Evolutionary conservation across 2,113 vertebrate species (phyloP), one percentile per base, ranked within the genome.

Genomic region (Eubucco bourcierii): DNA sequence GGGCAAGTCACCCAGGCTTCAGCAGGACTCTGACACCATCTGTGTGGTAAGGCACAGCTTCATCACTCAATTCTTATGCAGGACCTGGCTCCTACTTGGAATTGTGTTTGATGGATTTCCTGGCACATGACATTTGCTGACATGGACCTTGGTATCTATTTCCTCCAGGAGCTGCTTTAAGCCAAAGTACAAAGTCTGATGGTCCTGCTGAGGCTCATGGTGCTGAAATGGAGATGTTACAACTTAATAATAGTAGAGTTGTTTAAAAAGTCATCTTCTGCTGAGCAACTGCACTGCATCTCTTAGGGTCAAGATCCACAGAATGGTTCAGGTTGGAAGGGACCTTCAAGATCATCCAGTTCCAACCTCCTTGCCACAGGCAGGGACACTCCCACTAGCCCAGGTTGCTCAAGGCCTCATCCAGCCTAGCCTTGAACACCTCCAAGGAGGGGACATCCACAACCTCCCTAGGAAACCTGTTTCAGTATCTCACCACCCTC

Each of bases 1-100:
- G 0, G 5, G 56, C 47, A 29, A 52, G 52, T 0, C 29, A 15
- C 2, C 10, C 34, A 2, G 12, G 0, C 46, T 65, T 29, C 0
- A 1, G 25, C 52, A n/a, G 83, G 61, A 74, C 63, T 41, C 60
- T 46, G 41, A 14, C 72, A 56, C 53, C 14, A 9, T 2, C 60
- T 25, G 37, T n/a, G 53, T 28, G 77, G 7, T 8, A 47, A 71
- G 15, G 4, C 84, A 44, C 6, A 46, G 3, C 52, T 44, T 4
- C 28, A 20, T 6, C 3, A 28, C 71, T 84, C 82, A 68, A 13
- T 27, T 46, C 77, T 86, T 65, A 77, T 28, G 64, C 44, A 44
- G 76, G 92, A 63, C 9, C 1, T 6, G 80, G 53, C 71, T 84
- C 56, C 65, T 34, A 31, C 20, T 33, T 75, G 92, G 93, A 90